phyloP scores from a whole-genome alignment of 2,888 invertebrate species.

The Bruchidius siliquastri region DNA sequence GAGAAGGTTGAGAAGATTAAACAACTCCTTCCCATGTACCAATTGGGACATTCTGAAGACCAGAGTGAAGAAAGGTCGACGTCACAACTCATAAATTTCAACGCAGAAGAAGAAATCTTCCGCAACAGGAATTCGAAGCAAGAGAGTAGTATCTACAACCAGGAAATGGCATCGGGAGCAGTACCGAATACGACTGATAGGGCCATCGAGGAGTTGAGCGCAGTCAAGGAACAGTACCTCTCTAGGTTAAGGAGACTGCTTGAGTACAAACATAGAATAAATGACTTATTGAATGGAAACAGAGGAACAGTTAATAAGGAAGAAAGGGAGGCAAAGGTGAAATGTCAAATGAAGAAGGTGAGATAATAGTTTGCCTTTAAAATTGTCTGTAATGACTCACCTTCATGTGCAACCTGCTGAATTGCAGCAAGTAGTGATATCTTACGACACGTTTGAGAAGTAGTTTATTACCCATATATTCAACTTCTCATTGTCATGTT shows the following conservation, averaged over 20 bases:
- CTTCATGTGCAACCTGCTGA: too few relatives aligned
- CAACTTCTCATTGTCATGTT: too few relatives aligned
- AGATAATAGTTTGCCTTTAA: conserved; percentile 1
- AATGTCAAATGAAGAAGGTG: conserved; percentile 27
- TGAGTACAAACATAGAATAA: conserved; percentile 32
- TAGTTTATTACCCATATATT: too few relatives aligned
- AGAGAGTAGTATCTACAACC: neutral
- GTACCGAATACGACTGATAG: neutral
- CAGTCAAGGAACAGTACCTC: conserved; percentile 30
- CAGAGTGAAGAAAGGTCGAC: neutral
- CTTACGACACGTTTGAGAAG: too few relatives aligned
- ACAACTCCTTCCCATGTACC: neutral
- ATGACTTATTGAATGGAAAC: conserved; percentile 14
- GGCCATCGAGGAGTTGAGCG: conserved; percentile 14
- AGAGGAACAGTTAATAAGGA: neutral
- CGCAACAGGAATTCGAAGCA: neutral
- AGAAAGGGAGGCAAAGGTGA: conserved; percentile 7
- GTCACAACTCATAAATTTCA: neutral
- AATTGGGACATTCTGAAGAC: neutral
- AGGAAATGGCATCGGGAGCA: neutral
- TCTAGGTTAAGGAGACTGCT: conserved; percentile 33
- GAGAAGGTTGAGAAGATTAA: conserved; percentile 21
- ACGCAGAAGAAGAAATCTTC: neutral
- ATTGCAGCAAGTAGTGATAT: too few relatives aligned
- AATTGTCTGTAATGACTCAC: too few relatives aligned